A percentile compares a stretch with the other conserved stretches of the same genome.
Conservation (phyloP, 2,888 invertebrate species). For the Archips crataeganus region DNA sequence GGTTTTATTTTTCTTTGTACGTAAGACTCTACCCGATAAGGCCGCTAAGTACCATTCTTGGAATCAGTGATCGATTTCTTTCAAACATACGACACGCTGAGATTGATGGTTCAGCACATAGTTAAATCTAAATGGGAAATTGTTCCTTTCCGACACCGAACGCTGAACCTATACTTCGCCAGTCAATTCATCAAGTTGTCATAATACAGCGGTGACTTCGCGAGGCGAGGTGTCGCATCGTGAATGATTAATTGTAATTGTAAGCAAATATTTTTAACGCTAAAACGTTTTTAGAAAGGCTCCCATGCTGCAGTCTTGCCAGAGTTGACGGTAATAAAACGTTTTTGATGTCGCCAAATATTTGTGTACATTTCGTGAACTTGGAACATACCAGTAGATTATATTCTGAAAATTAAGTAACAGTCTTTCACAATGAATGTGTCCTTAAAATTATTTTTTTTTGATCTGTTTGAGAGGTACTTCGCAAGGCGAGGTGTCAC, state of each 20-base stretch:
- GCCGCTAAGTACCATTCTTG: not conserved
- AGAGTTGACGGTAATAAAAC: too few relatives aligned
- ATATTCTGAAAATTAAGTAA: too few relatives aligned
- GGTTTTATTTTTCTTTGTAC: too few relatives aligned
- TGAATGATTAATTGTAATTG: conserved; percentile 27
- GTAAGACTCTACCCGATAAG: not conserved
- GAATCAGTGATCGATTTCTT: conserved; percentile 29
- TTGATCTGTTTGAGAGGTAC: too few relatives aligned
- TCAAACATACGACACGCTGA: conserved; percentile 11
- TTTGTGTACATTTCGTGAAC: too few relatives aligned
- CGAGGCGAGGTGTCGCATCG: conserved; percentile 12
- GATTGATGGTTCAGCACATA: conserved; percentile 35
- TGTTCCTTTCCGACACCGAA: conserved; percentile 18
- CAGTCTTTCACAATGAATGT: too few relatives aligned
- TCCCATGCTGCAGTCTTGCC: too few relatives aligned
- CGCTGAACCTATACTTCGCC: conserved; percentile 12
- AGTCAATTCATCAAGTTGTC: conserved; percentile 34
- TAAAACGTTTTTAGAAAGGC: too few relatives aligned
- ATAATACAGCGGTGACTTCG: conserved; percentile 21
- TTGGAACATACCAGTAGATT: too few relatives aligned
- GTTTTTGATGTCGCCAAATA: too few relatives aligned
- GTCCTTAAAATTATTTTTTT: too few relatives aligned
- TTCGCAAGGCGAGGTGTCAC: too few relatives aligned
- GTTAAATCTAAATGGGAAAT: conserved; percentile 36
- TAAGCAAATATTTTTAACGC: not conserved